phyloP scores from a whole-genome alignment of 2,797 vertebrate species.

The Pempheris klunzingeri region DNA sequence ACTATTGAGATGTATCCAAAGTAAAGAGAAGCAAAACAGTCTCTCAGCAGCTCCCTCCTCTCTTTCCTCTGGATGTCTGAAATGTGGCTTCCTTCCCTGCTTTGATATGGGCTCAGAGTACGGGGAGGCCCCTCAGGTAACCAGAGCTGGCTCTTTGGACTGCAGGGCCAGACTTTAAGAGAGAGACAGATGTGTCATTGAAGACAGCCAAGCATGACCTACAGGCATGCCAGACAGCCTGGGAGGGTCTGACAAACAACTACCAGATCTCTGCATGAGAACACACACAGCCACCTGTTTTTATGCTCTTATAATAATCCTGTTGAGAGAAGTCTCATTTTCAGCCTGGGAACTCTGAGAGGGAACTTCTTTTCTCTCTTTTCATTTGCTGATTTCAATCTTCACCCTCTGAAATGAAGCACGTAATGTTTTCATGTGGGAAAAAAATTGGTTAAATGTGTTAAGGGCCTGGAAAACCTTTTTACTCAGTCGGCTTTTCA shows the following conservation, averaged over 20 bases:
- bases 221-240: constrained; percentile 39
- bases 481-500: not conserved
- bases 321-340: constrained; percentile 56
- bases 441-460: not conserved
- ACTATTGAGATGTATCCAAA: constrained; percentile 57
- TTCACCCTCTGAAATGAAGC: constrained; percentile 22
- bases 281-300: constrained; percentile 64
- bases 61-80: constrained; percentile 52
- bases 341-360: constrained; percentile 33
- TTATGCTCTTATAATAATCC: constrained; percentile 49
- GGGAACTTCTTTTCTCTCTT: constrained; percentile 17
- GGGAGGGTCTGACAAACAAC: constrained; percentile 56
- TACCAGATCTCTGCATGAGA: constrained; percentile 44
- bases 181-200: constrained; percentile 69
- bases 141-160: constrained; percentile 60
- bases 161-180: constrained; percentile 53
- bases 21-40: constrained; percentile 57
- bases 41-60: constrained; percentile 53
- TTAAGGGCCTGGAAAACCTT: not conserved
- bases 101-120: constrained; percentile 63
- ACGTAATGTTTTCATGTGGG: constrained; percentile 5
- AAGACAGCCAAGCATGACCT: constrained; percentile 65
- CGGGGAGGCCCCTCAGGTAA: constrained; percentile 72
- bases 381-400: constrained; percentile 31
- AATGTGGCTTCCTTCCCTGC: constrained; percentile 52